phyloP scores from a whole-genome alignment of 2,888 invertebrate species.

The Mystacides longicornis region DNA sequence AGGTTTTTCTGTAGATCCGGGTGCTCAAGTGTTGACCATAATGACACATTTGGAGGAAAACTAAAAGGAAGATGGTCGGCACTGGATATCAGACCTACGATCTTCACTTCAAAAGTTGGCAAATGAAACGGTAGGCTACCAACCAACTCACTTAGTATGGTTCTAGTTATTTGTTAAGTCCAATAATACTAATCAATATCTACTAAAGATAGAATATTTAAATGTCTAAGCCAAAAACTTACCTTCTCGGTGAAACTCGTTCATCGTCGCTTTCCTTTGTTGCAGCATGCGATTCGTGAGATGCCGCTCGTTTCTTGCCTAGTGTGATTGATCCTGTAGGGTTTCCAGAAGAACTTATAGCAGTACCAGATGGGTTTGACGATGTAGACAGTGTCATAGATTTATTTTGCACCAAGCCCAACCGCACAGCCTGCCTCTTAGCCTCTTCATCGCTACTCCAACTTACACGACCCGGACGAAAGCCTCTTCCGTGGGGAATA shows the following conservation, averaged over 20 bases:
- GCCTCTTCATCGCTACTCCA: constrained; percentile 30
- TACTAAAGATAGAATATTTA: too few species aligned
- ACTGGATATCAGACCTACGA: too few species aligned
- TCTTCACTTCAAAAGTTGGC: too few species aligned
- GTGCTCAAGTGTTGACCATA: too few species aligned
- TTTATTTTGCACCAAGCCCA: constrained; percentile 20
- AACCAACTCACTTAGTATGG: too few species aligned
- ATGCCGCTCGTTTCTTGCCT: constrained; percentile 31
- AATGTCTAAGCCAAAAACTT: too few species aligned
- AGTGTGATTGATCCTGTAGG: background rate
- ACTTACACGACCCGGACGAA: constrained; percentile 59
- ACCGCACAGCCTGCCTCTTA: constrained; percentile 55
- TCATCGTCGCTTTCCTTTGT: constrained; percentile 34
- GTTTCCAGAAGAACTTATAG: background rate
- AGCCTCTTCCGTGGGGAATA: constrained; percentile 60
- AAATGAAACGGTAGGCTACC: too few species aligned
- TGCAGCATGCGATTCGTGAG: constrained; percentile 31
- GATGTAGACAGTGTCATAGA: background rate
- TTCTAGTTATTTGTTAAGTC: too few species aligned
- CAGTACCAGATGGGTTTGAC: background rate
- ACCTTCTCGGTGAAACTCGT: constrained; percentile 32
- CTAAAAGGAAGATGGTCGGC: too few species aligned
- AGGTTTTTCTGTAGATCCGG: too few species aligned
- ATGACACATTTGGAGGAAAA: too few species aligned
- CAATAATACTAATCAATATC: too few species aligned